Conservation (phyloP, 2,888 invertebrate species). For the Melanargia galathea region DNA sequence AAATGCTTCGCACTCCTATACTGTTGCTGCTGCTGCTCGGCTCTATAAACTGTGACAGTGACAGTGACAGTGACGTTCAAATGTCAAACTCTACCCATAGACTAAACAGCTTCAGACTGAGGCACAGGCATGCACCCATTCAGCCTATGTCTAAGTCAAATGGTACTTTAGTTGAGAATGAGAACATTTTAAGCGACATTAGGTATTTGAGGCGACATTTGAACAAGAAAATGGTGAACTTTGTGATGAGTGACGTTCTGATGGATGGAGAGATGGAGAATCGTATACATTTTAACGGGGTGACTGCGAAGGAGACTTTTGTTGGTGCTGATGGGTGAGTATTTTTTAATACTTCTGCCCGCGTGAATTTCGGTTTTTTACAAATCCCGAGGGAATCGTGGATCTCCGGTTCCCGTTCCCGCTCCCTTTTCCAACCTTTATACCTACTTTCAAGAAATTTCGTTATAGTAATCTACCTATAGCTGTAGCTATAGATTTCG, state of each 20-base stretch:
- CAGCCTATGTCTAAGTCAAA: slow-evolving; percentile 45
- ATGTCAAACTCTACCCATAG: slow-evolving; percentile 42
- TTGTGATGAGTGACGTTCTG: slow-evolving; percentile 84
- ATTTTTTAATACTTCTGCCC: slow-evolving; percentile 1
- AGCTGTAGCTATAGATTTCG: no score
- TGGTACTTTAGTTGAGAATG: slow-evolving; percentile 38
- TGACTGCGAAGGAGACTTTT: slow-evolving; percentile 86
- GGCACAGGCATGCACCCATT: slow-evolving; percentile 50
- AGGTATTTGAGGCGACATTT: slow-evolving; percentile 69
- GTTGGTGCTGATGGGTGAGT: slow-evolving; percentile 80
- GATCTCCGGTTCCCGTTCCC: no score
- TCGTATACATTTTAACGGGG: slow-evolving; percentile 83
- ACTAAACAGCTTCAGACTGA: slow-evolving; percentile 29
- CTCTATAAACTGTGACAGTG: slow-evolving; percentile 65
- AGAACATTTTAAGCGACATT: slow-evolving; percentile 62
- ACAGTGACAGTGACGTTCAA: slow-evolving; percentile 46
- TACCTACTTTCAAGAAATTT: no score
- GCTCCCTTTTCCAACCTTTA: no score
- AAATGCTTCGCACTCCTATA: slow-evolving; percentile 64
- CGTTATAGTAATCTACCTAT: no score
- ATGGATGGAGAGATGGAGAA: slow-evolving; percentile 87
- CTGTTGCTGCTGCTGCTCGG: slow-evolving; percentile 68
- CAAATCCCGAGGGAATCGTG: no score
- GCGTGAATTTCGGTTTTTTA: not conserved
- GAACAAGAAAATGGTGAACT: slow-evolving; percentile 79